Percentiles rank a stretch among this genome's conserved stretches.
Conservation (phyloP, 2,113 vertebrate species). For the Myotis brandtii region DNA sequence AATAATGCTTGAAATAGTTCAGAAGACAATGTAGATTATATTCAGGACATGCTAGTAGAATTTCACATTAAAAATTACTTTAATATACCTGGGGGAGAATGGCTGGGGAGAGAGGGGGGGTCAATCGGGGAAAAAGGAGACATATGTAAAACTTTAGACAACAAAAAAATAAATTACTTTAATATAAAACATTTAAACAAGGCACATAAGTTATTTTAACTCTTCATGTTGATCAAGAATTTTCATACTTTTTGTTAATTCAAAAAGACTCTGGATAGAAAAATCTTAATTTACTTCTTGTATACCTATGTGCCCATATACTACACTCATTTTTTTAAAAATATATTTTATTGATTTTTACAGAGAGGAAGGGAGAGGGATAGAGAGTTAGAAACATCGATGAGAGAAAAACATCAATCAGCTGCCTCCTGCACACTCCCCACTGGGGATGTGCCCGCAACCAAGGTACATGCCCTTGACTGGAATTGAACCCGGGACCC, state of each 20-base stretch:
- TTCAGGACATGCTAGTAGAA: neutral
- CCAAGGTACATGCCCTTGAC: no score
- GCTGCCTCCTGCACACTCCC: no score
- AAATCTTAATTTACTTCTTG: neutral
- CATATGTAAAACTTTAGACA: no score
- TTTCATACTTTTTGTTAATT: slow-evolving; percentile 17
- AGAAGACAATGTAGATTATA: neutral
- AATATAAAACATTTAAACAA: slow-evolving; percentile 18
- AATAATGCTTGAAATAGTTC: neutral
- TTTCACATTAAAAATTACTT: neutral
- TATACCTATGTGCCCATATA: neutral
- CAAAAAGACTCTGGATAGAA: neutral
- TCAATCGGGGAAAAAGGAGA: no score
- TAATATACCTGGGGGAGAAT: no score
- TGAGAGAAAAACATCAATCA: no score
- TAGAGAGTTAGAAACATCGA: no score
- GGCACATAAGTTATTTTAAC: slow-evolving; percentile 28
- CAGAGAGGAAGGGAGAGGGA: no score
- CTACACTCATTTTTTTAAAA: neutral
- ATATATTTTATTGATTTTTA: no score
- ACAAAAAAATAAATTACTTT: neutral
- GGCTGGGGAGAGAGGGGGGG: no score
- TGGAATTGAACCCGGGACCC: no score
- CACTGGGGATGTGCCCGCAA: no score
- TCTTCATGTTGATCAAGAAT: neutral